These are phyloP conservation scores for Momotus momota DNA, from an alignment of 2,797 vertebrate genomes.

Conservation along the genomic window DNA sequence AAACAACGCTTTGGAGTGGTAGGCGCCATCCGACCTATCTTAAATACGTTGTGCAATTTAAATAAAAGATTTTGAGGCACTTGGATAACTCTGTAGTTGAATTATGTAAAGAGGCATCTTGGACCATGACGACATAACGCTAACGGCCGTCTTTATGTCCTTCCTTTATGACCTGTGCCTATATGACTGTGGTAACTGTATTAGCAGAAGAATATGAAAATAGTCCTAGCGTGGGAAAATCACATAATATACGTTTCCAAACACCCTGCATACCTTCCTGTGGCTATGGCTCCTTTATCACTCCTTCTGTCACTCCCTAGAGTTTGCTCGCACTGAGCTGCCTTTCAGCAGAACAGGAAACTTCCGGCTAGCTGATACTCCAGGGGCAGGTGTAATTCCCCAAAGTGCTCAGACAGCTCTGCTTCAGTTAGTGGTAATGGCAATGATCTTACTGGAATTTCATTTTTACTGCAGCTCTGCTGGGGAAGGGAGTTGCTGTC, in stretches of 20 bases:
- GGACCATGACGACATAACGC: not conserved
- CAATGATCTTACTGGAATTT: conserved; percentile 31
- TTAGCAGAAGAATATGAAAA: not conserved
- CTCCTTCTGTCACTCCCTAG: conserved; percentile 4
- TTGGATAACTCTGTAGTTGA: not conserved
- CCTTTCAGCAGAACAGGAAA: conserved; percentile 54
- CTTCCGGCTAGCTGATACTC: conserved; percentile 61
- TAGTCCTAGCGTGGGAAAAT: not conserved
- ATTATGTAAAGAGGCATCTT: not conserved
- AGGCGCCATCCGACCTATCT: not conserved
- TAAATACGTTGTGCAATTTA: not conserved
- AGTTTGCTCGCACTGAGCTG: conserved; percentile 38
- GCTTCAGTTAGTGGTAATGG: conserved; percentile 54
- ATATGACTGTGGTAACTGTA: not conserved
- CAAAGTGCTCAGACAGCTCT: conserved; percentile 68
- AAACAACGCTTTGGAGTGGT: not conserved
- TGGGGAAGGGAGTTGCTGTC: conserved; percentile 58
- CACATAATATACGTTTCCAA: not conserved
- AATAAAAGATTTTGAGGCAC: not conserved
- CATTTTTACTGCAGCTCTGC: conserved; percentile 18
- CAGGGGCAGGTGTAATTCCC: conserved; percentile 69
- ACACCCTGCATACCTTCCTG: not conserved
- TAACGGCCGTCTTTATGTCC: not conserved
- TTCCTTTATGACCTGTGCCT: not conserved
- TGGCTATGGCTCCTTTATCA: not conserved